phyloP scores from a whole-genome alignment of 2,113 vertebrate species.

The Pagrus major region DNA sequence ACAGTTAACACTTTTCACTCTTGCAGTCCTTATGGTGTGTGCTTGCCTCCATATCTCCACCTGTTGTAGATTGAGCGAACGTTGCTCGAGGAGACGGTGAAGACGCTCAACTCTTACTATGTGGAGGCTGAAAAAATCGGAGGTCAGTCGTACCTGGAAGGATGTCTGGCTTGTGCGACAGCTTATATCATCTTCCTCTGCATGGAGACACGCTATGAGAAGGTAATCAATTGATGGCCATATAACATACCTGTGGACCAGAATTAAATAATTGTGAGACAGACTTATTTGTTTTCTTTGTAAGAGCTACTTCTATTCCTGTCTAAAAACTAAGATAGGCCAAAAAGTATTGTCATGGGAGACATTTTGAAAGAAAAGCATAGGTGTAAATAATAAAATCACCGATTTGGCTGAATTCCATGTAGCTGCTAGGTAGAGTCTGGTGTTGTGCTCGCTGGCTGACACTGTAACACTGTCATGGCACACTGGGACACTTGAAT shows the following conservation, averaged over 20 bases:
- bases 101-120: slow-evolving; percentile 95
- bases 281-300: background rate
- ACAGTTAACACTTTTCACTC: slow-evolving; percentile 13
- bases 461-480: background rate
- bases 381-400: background rate
- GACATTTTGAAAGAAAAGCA: background rate
- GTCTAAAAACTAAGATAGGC: background rate
- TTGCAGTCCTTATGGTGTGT: background rate
- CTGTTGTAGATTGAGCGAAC: slow-evolving; percentile 91
- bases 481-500: background rate
- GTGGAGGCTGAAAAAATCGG: slow-evolving; percentile 97
- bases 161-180: slow-evolving; percentile 95
- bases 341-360: background rate
- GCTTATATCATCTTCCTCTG: slow-evolving; percentile 98
- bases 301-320: background rate
- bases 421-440: background rate
- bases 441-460: background rate
- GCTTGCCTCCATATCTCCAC: slow-evolving; percentile 26
- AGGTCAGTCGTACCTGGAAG: slow-evolving; percentile 96
- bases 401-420: background rate
- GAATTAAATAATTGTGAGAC: background rate
- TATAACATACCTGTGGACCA: background rate
- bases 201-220: slow-evolving; percentile 99
- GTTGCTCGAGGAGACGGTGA: slow-evolving; percentile 96
- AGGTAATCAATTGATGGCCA: slow-evolving; percentile 82